These are phyloP conservation scores for Sussaba pulchella DNA, from an alignment of 2,888 invertebrate species.

Conservation along the genomic window DNA sequence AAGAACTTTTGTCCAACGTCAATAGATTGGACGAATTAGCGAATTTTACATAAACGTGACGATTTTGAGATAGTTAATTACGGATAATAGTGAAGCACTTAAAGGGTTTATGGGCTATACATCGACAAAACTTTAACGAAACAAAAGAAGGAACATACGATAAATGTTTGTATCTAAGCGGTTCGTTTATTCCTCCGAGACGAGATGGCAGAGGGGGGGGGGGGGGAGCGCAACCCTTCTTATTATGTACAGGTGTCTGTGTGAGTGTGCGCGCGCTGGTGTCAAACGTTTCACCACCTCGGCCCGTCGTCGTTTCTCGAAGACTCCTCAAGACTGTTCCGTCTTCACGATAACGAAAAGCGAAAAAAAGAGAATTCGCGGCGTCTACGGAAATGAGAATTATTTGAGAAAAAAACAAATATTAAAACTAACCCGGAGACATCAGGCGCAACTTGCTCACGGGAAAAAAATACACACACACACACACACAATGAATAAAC, in stretches of 20 bases:
- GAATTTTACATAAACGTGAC: slow-evolving; percentile 76
- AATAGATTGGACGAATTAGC: slow-evolving; percentile 25
- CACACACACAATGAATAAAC: no score
- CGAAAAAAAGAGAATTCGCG: slow-evolving; percentile 1
- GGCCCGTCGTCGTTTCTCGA: slow-evolving; percentile 41
- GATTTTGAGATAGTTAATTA: slow-evolving; percentile 83
- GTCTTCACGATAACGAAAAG: background rate
- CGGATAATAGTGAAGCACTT: slow-evolving; percentile 63
- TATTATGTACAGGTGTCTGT: slow-evolving; percentile 59
- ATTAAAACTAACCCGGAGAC: slow-evolving; percentile 5
- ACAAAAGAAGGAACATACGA: slow-evolving; percentile 19
- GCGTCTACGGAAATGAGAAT: slow-evolving; percentile 28
- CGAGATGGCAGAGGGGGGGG: slow-evolving; percentile 5
- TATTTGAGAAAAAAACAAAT: background rate
- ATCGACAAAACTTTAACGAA: slow-evolving; percentile 44
- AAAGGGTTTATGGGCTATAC: slow-evolving; percentile 56
- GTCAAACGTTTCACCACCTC: slow-evolving; percentile 19
- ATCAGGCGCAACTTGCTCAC: slow-evolving; percentile 46
- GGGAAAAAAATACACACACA: slow-evolving; percentile 63
- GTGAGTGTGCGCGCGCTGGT: slow-evolving; percentile 15
- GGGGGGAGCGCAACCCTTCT: slow-evolving; percentile 10
- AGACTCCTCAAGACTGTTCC: slow-evolving; percentile 12
- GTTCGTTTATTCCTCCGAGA: slow-evolving; percentile 31
- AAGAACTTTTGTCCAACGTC: slow-evolving; percentile 18
- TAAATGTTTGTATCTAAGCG: slow-evolving; percentile 19